Evolutionary conservation across 2,888 invertebrate genomes (phyloP).

Genomic region (Crocallis elinguaria): DNA sequence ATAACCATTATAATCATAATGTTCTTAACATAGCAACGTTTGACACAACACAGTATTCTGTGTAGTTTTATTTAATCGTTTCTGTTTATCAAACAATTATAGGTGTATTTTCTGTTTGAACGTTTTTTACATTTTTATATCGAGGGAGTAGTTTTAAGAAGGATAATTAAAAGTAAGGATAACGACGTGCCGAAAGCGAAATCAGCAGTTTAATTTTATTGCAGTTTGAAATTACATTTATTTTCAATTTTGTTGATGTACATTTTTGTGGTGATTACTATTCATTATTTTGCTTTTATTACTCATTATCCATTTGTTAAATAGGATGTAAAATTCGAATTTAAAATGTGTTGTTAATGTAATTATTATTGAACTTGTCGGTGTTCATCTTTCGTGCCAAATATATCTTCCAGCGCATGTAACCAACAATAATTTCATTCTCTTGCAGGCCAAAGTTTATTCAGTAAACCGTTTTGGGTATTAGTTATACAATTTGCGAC

Average conservation of each 20-base stretch:
- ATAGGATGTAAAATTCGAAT: conserved; percentile 38
- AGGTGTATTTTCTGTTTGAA: not conserved
- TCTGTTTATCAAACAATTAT: not conserved
- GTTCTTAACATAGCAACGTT: conserved; percentile 3
- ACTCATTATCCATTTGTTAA: not conserved
- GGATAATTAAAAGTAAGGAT: conserved; percentile 8
- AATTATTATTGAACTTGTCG: conserved; percentile 13
- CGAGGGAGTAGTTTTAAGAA: conserved; percentile 17
- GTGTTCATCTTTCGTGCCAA: conserved; percentile 57
- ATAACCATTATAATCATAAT: not conserved
- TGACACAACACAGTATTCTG: conserved; percentile 27
- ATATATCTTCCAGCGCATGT: conserved; percentile 42
- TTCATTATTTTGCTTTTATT: not conserved
- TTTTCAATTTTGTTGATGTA: conserved; percentile 33
- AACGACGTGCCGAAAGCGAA: conserved; percentile 6
- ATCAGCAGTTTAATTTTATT: conserved; percentile 13
- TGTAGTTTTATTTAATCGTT: conserved; percentile 23
- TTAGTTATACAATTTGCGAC: conserved; percentile 7
- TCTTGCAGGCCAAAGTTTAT: conserved; percentile 25
- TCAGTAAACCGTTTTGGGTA: conserved; percentile 1
- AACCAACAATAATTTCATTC: conserved; percentile 5
- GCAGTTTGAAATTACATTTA: not conserved
- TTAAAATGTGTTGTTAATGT: too few relatives aligned
- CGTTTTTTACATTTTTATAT: conserved; percentile 35
- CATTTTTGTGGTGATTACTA: conserved; percentile 38